A percentile compares a stretch with the other conserved stretches of the same genome.
Conservation (phyloP, 1,140 invertebrate species). For the Monomorium pharaonis region DNA sequence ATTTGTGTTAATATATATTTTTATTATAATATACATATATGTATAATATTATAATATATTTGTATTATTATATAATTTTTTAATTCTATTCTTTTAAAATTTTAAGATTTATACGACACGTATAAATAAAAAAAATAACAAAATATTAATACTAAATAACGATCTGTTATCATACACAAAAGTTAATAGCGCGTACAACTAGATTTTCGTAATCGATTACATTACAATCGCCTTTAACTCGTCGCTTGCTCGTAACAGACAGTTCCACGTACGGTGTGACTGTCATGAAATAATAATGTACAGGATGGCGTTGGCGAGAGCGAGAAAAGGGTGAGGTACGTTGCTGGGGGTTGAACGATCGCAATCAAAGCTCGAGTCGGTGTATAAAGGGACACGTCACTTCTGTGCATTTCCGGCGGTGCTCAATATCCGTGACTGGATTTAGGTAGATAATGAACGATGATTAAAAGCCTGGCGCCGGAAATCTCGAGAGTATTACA, state of each 20-base stretch:
- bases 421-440: conserved; percentile 66
- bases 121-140: not conserved
- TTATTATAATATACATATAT: too few species aligned
- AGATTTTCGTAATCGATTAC: conserved; percentile 14
- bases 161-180: not conserved
- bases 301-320: conserved; percentile 13
- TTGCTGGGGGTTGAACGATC: conserved; percentile 67
- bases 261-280: conserved; percentile 62
- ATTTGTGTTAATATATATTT: too few species aligned
- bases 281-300: conserved; percentile 77
- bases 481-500: not conserved
- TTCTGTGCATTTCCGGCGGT: conserved; percentile 67
- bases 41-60: too few species aligned
- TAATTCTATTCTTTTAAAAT: too few species aligned
- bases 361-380: conserved; percentile 71
- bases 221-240: conserved; percentile 47
- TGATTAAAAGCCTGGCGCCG: conserved; percentile 28
- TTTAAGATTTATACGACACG: not conserved
- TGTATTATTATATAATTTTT: too few species aligned
- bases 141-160: not conserved
- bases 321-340: conserved; percentile 51
- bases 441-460: conserved; percentile 46
- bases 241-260: conserved; percentile 38
- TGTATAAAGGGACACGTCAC: conserved; percentile 72
- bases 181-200: not conserved